These are phyloP conservation scores for Elysia crispata DNA, from an alignment of 2,888 invertebrate species.

Conservation along the genomic window DNA sequence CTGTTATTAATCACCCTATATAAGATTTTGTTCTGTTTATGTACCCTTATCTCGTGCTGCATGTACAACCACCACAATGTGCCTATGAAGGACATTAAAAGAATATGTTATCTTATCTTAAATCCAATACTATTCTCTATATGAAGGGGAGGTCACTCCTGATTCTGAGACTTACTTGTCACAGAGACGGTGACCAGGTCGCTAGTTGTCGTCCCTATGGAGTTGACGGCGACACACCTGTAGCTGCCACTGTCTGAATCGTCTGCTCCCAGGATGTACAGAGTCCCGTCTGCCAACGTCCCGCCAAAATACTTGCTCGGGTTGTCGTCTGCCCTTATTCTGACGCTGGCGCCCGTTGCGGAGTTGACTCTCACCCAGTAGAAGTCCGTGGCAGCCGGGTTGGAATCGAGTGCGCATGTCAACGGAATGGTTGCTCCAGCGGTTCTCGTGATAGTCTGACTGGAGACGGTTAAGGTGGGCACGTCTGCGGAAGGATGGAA, in stretches of 20 bases:
- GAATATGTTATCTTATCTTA: too few relatives aligned
- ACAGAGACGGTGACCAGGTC: neutral
- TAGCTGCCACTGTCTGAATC: conserved; percentile 1
- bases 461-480: neutral
- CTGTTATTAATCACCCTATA: too few relatives aligned
- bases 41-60: too few relatives aligned
- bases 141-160: too few relatives aligned
- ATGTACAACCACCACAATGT: too few relatives aligned
- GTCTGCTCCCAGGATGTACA: neutral
- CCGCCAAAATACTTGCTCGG: conserved; percentile 18
- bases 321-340: neutral
- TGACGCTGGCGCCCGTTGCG: neutral
- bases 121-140: too few relatives aligned
- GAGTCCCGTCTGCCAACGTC: neutral
- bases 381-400: neutral
- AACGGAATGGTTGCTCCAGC: neutral
- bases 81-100: too few relatives aligned
- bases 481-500: neutral
- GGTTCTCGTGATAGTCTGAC: neutral
- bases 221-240: conserved; percentile 1
- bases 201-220: conserved; percentile 12
- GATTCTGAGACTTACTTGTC: neutral
- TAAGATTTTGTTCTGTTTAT: too few relatives aligned
- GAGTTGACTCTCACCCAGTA: conserved; percentile 17
- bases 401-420: conserved; percentile 10